These are phyloP conservation scores for Spatulosminthurus flaviceps DNA, from an alignment of 2,888 invertebrate species.

Conservation along the genomic window DNA sequence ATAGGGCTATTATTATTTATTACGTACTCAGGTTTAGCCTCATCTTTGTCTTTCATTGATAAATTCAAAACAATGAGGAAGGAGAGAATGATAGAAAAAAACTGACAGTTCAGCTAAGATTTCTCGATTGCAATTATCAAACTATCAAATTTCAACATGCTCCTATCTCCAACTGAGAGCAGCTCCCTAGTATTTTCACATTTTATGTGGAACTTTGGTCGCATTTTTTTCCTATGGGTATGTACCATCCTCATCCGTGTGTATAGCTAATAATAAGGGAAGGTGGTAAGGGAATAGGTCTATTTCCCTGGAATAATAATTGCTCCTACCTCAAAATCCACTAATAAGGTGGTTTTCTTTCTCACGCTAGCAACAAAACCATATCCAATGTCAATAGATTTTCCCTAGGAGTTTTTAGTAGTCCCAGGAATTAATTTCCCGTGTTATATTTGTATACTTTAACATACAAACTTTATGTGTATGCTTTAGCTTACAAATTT, in stretches of 20 bases:
- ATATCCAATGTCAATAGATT: too few species aligned
- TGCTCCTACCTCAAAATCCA: not conserved
- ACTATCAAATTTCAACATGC: slow-evolving; percentile 35
- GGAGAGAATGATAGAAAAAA: slow-evolving; percentile 2
- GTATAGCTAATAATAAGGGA: not conserved
- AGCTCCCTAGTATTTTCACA: not conserved
- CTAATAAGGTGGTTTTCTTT: not conserved
- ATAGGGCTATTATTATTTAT: not conserved
- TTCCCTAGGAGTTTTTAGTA: too few species aligned
- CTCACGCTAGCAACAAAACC: not conserved
- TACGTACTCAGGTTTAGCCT: not conserved
- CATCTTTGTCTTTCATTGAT: slow-evolving; percentile 37
- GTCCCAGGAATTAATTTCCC: too few species aligned
- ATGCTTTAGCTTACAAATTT: too few species aligned
- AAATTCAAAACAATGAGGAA: slow-evolving; percentile 38
- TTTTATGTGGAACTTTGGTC: not conserved
- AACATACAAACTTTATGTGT: too few species aligned
- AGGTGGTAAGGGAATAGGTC: not conserved
- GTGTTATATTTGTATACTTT: too few species aligned
- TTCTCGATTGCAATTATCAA: slow-evolving; percentile 39
- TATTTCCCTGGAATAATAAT: not conserved
- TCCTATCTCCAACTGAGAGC: not conserved
- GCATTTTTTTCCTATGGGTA: not conserved
- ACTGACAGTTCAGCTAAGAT: slow-evolving; percentile 40
- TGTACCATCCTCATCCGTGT: not conserved